These are phyloP conservation scores for Sphaerophoria rueppellii DNA, from an alignment of 2,888 invertebrate species.

Conservation along the genomic window DNA sequence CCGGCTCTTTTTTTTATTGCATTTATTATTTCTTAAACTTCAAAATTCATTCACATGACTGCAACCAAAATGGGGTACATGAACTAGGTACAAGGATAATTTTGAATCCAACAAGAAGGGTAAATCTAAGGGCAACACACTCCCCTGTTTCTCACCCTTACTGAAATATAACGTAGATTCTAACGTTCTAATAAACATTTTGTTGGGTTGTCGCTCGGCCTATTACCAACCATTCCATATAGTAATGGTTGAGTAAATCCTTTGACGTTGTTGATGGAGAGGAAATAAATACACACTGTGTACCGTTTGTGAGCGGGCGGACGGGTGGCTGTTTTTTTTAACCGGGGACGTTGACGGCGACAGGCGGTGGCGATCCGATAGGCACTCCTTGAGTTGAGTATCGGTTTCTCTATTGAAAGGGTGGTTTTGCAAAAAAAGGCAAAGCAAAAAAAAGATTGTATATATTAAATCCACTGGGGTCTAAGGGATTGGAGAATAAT, in stretches of 20 bases:
- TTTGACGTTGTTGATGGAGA: slow-evolving; percentile 63
- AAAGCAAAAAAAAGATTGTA: slow-evolving; percentile 25
- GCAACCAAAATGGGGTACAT: slow-evolving; percentile 14
- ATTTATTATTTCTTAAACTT: slow-evolving; percentile 44
- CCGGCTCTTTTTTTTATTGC: slow-evolving; percentile 15
- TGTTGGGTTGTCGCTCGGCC: slow-evolving; percentile 71
- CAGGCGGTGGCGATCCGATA: slow-evolving; percentile 12
- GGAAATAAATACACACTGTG: background rate
- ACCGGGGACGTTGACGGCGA: background rate
- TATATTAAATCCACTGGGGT: slow-evolving; percentile 20
- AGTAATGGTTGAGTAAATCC: slow-evolving; percentile 73
- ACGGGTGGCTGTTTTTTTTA: background rate
- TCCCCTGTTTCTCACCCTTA: background rate
- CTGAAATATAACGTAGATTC: slow-evolving; percentile 17
- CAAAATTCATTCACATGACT: slow-evolving; percentile 56
- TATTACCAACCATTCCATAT: slow-evolving; percentile 73
- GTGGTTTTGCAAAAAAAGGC: slow-evolving; percentile 33
- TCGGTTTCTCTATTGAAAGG: slow-evolving; percentile 58
- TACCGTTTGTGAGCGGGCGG: no score
- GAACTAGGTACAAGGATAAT: slow-evolving; percentile 28
- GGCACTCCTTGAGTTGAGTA: slow-evolving; percentile 51
- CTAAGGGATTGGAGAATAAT: slow-evolving; percentile 69
- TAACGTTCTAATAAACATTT: slow-evolving; percentile 61
- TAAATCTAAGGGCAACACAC: background rate
- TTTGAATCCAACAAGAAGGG: slow-evolving; percentile 3